These are phyloP conservation scores for Cerastis rubricosa DNA, from an alignment of 2,888 invertebrate species.

Conservation along the genomic window DNA sequence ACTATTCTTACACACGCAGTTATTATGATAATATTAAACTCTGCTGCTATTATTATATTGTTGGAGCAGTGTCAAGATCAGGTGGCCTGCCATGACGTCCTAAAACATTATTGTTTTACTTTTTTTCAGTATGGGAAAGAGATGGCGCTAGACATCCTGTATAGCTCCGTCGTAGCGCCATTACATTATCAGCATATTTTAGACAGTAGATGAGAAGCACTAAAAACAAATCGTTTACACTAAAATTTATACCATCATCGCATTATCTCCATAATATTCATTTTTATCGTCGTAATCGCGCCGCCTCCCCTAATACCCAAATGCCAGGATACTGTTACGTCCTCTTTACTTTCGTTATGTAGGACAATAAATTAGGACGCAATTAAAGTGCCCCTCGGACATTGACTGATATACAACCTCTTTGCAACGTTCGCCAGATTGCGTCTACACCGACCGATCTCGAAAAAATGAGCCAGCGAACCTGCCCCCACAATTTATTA, in stretches of 20 bases:
- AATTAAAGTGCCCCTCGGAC: conserved; percentile 87
- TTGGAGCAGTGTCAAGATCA: conserved; percentile 43
- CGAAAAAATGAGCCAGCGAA: conserved; percentile 77
- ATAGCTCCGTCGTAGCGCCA: too few relatives aligned
- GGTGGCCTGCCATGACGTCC: too few relatives aligned
- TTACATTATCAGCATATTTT: neutral
- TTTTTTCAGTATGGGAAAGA: too few relatives aligned
- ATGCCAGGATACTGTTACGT: conserved; percentile 64
- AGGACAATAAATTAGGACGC: conserved; percentile 83
- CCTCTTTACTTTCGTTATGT: conserved; percentile 64
- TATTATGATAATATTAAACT: conserved; percentile 43
- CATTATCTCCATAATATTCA: conserved; percentile 51
- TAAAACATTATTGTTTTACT: too few relatives aligned
- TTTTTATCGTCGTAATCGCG: conserved; percentile 63
- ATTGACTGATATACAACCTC: conserved; percentile 88
- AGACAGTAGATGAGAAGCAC: conserved; percentile 20
- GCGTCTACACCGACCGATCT: conserved; percentile 74
- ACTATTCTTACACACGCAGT: conserved; percentile 30
- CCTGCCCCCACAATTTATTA: conserved; percentile 59
- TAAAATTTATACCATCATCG: conserved; percentile 25
- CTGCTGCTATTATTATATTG: conserved; percentile 15
- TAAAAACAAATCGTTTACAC: conserved; percentile 41
- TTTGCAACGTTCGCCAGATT: conserved; percentile 78
- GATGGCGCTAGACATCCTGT: too few relatives aligned
- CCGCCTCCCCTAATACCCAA: conserved; percentile 58